A percentile compares a stretch with the other conserved stretches of the same genome.
Conservation (phyloP, 2,113 vertebrate species). For the Bujurquina vittata region DNA sequence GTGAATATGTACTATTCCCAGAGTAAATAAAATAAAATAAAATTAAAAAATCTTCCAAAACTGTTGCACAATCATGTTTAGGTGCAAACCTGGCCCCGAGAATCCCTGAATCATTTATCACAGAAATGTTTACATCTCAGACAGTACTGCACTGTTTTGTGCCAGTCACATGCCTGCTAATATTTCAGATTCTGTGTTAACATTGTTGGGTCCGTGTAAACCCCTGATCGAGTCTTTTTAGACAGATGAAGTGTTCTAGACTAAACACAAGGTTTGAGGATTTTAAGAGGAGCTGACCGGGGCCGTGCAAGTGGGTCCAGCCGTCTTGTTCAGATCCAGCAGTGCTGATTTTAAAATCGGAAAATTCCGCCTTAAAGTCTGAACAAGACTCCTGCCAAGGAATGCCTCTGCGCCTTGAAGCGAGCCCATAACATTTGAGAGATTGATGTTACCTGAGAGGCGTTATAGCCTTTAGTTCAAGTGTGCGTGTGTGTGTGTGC, state of each 20-base stretch:
- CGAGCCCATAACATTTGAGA: conserved; percentile 57
- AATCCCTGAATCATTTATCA: conserved; percentile 1
- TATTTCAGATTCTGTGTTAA: conserved; percentile 9
- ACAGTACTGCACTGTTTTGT: neutral
- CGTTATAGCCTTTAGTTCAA: conserved; percentile 12
- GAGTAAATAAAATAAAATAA: neutral
- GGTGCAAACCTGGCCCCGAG: neutral
- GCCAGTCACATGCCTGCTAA: conserved; percentile 2
- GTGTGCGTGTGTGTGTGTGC: neutral
- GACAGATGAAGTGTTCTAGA: conserved; percentile 52
- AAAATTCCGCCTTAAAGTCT: conserved; percentile 56
- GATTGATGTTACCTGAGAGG: conserved; percentile 67
- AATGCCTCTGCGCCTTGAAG: conserved; percentile 50
- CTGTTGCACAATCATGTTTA: neutral
- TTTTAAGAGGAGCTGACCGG: conserved; percentile 34
- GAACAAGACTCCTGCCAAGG: conserved; percentile 57
- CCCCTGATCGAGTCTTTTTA: conserved; percentile 21
- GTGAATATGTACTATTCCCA: neutral
- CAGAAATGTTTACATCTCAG: neutral
- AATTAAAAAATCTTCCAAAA: neutral
- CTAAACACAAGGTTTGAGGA: conserved; percentile 60
- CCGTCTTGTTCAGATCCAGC: conserved; percentile 44
- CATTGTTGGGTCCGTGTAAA: neutral
- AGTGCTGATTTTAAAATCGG: conserved; percentile 63
- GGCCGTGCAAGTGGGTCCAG: conserved; percentile 36